Percentiles rank a stretch among this genome's conserved stretches.
phyloP scores from a whole-genome alignment of 2,113 vertebrate species.

The Platichthys stellatus region DNA sequence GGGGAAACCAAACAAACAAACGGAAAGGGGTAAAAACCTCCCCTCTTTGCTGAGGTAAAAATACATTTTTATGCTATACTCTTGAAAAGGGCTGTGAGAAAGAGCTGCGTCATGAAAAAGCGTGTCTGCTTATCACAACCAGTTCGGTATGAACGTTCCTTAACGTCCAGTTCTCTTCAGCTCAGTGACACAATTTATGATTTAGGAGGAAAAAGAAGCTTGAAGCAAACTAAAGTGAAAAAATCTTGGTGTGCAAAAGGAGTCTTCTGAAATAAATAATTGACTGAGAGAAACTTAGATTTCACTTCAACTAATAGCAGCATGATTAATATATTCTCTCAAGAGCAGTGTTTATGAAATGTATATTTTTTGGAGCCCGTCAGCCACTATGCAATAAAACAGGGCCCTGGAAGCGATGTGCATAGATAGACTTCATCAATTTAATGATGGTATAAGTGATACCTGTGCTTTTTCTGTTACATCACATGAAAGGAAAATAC shows the following conservation, averaged over 20 bases:
- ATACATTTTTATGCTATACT: background rate
- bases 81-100: conserved; percentile 1
- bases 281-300: background rate
- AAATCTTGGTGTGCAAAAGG: background rate
- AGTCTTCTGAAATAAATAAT: conserved; percentile 5
- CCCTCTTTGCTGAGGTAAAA: background rate
- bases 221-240: conserved; percentile 35
- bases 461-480: background rate
- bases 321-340: conserved; percentile 27
- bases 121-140: background rate
- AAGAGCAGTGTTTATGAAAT: background rate
- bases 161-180: background rate
- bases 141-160: background rate
- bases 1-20: too few species aligned
- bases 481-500: background rate
- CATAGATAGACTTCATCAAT: background rate
- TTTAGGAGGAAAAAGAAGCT: conserved; percentile 19
- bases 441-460: background rate
- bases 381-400: background rate
- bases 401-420: background rate
- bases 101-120: background rate
- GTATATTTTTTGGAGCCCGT: background rate
- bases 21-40: too few species aligned
- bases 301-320: conserved; percentile 3
- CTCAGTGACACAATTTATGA: conserved; percentile 17